Conservation (phyloP, 2,888 invertebrate species). For the Sesia apiformis region DNA sequence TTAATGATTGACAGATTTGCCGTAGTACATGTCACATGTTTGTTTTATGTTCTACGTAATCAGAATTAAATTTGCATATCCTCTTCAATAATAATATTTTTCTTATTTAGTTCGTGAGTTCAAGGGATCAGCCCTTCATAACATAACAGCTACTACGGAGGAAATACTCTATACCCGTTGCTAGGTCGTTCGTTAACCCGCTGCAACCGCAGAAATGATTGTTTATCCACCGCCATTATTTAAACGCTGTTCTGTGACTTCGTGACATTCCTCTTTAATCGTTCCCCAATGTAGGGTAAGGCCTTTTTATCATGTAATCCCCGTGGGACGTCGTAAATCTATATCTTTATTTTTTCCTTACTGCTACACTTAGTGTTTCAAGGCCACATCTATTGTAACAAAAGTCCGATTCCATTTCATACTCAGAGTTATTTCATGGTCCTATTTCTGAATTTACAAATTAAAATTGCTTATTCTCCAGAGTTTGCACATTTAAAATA, state of each 20-base stretch:
- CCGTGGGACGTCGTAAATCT: background rate
- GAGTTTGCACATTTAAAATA: too few species aligned
- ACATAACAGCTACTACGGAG: background rate
- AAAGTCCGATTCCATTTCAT: too few species aligned
- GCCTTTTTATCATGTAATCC: constrained; percentile 44
- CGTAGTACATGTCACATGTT: too few species aligned
- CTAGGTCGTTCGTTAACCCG: constrained; percentile 72
- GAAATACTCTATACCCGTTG: constrained; percentile 8
- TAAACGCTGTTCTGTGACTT: constrained; percentile 59
- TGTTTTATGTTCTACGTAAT: too few species aligned
- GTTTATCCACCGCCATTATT: constrained; percentile 63
- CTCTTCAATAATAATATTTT: too few species aligned
- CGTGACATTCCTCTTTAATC: constrained; percentile 71
- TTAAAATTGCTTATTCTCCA: too few species aligned
- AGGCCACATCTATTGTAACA: too few species aligned
- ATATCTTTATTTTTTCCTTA: background rate
- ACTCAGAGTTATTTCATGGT: too few species aligned
- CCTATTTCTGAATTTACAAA: too few species aligned
- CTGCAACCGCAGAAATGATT: constrained; percentile 49
- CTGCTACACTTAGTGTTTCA: background rate
- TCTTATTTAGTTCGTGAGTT: too few species aligned
- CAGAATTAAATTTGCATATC: too few species aligned
- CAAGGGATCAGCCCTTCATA: too few species aligned
- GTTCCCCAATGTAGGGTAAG: constrained; percentile 65
- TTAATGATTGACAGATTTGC: constrained; percentile 1